These are phyloP conservation scores for Geotrupes spiniger DNA, from an alignment of 2,888 invertebrate genomes.

Conservation along the genomic window DNA sequence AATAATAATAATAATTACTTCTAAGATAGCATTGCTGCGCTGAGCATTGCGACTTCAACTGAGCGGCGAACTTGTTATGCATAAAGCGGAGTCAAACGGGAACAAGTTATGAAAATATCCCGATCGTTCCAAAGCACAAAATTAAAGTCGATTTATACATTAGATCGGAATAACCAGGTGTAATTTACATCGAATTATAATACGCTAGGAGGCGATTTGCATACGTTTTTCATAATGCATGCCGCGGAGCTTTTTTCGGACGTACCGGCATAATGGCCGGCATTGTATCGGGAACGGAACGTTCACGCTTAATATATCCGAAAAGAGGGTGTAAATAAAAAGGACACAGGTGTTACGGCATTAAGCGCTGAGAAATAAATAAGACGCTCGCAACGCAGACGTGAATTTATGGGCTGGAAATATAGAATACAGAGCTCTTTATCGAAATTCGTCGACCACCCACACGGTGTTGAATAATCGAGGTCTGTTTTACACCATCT, in stretches of 20 bases:
- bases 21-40: too few species aligned
- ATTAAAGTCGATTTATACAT: too few species aligned
- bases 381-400: background rate
- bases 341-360: slow-evolving; percentile 12
- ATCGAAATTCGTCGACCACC: slow-evolving; percentile 26
- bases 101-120: too few species aligned
- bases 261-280: background rate
- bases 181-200: slow-evolving; percentile 1
- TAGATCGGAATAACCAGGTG: background rate
- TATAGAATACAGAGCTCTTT: slow-evolving; percentile 10
- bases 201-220: background rate
- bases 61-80: too few species aligned
- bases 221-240: slow-evolving; percentile 5
- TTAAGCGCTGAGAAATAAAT: slow-evolving; percentile 11
- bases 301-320: background rate
- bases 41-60: too few species aligned
- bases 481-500: slow-evolving; percentile 23
- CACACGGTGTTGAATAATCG: slow-evolving; percentile 22
- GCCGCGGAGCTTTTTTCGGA: too few species aligned
- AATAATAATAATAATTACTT: too few species aligned
- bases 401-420: slow-evolving; percentile 12
- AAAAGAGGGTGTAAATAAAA: slow-evolving; percentile 7
- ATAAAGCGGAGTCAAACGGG: too few species aligned
- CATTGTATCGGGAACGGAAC: background rate
- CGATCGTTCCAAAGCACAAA: too few species aligned